phyloP scores from a whole-genome alignment of 2,797 vertebrate genomes.

The Salmo trutta region DNA sequence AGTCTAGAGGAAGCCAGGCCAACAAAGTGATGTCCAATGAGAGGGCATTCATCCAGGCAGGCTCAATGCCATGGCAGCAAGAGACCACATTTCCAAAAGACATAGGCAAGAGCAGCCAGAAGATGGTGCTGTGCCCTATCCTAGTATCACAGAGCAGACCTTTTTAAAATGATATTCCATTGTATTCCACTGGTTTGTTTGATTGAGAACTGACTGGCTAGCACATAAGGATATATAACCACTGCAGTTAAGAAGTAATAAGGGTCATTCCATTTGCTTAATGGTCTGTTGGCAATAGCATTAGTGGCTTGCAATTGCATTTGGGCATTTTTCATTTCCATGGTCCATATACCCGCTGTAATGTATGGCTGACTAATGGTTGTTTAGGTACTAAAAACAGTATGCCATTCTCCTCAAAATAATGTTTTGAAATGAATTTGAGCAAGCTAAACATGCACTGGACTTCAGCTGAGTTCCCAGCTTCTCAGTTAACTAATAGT shows the following conservation, averaged over 20 bases:
- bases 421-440: constrained; percentile 18
- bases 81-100: not conserved
- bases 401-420: constrained; percentile 23
- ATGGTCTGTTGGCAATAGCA: constrained; percentile 32
- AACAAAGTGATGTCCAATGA: not conserved
- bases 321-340: constrained; percentile 52
- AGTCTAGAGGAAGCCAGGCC: not conserved
- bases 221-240: not conserved
- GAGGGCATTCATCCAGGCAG: not conserved
- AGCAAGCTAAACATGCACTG: not conserved
- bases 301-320: constrained; percentile 46
- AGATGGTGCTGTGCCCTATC: constrained; percentile 40
- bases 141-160: not conserved
- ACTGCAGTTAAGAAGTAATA: not conserved
- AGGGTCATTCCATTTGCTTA: constrained; percentile 17
- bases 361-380: constrained; percentile 67
- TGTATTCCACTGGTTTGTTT: not conserved
- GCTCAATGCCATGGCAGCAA: not conserved
- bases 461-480: not conserved
- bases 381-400: constrained; percentile 53
- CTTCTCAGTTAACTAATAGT: no score
- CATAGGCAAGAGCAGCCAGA: constrained; percentile 29
- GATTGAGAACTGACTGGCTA: not conserved
- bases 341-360: constrained; percentile 55
- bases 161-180: not conserved